Evolutionary conservation across 2,888 invertebrate species (phyloP).

Genomic region (Xestia xanthographa): DNA sequence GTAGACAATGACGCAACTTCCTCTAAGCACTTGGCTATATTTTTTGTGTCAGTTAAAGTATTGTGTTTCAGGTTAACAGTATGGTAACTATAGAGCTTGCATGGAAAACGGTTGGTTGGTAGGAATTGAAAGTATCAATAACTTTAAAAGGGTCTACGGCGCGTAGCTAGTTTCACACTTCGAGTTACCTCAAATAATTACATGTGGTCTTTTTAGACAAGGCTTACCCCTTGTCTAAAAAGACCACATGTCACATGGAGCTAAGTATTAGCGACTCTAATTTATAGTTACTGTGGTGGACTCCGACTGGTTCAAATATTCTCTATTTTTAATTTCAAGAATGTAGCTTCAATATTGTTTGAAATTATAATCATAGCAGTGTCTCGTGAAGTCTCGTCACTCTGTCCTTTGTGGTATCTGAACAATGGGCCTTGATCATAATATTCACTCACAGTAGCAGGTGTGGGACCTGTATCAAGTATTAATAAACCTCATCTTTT

Average conservation of each 20-base stretch:
- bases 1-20: conserved; percentile 55
- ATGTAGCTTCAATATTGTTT: conserved; percentile 15
- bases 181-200: neutral
- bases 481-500: conserved; percentile 34
- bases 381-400: neutral
- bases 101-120: conserved; percentile 13
- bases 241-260: too few relatives aligned
- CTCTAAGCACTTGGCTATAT: conserved; percentile 37
- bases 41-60: conserved; percentile 52
- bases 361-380: conserved; percentile 11
- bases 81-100: conserved; percentile 24
- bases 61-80: conserved; percentile 45
- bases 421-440: conserved; percentile 47
- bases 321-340: conserved; percentile 1
- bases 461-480: conserved; percentile 34
- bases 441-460: conserved; percentile 39
- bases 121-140: conserved; percentile 24
- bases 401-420: conserved; percentile 27
- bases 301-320: neutral
- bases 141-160: conserved; percentile 18
- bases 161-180: neutral
- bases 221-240: too few relatives aligned
- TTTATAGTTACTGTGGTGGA: neutral
- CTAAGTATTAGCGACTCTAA: neutral
- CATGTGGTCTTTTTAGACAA: neutral